These are phyloP conservation scores for Andrena minutula DNA, from an alignment of 2,888 invertebrate genomes.

Conservation along the genomic window DNA sequence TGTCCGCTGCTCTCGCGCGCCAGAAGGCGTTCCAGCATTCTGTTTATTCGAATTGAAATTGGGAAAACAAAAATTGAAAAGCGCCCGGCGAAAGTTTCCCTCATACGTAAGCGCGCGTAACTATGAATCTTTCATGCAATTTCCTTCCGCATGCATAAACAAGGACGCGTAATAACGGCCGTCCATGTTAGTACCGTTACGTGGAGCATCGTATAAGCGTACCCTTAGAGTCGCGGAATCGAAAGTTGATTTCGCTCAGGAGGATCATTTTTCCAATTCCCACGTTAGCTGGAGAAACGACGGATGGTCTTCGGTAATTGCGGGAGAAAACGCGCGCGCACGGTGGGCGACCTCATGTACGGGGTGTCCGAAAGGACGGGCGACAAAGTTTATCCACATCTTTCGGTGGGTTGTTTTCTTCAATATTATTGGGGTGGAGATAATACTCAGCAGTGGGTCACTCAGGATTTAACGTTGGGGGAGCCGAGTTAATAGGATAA, in stretches of 20 bases:
- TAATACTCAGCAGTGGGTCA: too few species aligned
- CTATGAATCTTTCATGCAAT: conserved; percentile 71
- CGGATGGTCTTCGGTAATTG: conserved; percentile 61
- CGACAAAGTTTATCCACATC: neutral
- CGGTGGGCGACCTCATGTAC: neutral
- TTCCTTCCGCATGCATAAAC: conserved; percentile 64
- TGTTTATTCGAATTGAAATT: conserved; percentile 24
- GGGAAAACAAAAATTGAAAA: neutral
- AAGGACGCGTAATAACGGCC: conserved; percentile 41
- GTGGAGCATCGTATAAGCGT: neutral
- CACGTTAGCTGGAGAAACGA: conserved; percentile 36
- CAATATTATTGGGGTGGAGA: too few species aligned
- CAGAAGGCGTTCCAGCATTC: neutral
- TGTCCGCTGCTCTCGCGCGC: neutral
- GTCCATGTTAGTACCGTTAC: conserved; percentile 12
- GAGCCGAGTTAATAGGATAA: too few species aligned
- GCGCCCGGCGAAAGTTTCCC: neutral
- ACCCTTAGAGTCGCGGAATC: conserved; percentile 2
- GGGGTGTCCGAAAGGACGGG: neutral
- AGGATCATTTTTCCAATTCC: conserved; percentile 57
- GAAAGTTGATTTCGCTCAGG: conserved; percentile 1
- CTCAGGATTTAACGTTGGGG: too few species aligned
- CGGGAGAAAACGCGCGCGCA: conserved; percentile 33
- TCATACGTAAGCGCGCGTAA: conserved; percentile 20
- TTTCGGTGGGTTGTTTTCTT: too few species aligned